phyloP scores from a whole-genome alignment of 2,113 vertebrate species.

The human region GRCh38 chr1:209353001-209353500 shows the following conservation, averaged over 20 bases:
- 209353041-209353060: background rate
- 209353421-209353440: background rate
- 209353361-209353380: background rate
- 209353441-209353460: background rate
- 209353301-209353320: background rate
- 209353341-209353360: background rate
- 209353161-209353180: background rate
- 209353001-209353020: background rate
- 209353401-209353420: background rate
- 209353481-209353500: background rate
- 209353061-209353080: background rate
- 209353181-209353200: background rate
- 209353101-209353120: background rate
- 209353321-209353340: background rate
- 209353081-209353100: background rate
- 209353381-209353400: background rate
- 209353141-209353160: background rate
- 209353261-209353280: background rate
- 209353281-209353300: background rate
- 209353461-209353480: background rate
- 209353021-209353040: background rate
- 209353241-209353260: constrained; percentile 26
- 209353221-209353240: background rate
- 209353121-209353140: constrained; percentile 4
- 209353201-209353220: background rate